phyloP scores from a whole-genome alignment of 2,113 vertebrate genomes.

The Nothocercus nigrocapillus region DNA sequence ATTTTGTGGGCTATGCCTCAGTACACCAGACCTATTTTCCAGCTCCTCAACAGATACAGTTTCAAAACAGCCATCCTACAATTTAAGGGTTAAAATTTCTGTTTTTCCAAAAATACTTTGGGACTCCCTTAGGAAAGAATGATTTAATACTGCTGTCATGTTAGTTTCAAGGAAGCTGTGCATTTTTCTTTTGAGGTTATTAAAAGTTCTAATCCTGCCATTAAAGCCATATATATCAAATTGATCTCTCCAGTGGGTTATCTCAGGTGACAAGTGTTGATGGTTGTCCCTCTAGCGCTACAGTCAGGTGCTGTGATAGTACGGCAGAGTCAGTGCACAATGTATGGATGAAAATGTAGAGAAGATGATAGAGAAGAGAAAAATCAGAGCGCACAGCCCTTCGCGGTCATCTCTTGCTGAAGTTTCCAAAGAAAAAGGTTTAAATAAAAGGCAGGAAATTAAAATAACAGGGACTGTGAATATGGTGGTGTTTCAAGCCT shows the following conservation, averaged over 20 bases:
- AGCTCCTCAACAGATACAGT: background rate
- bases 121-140: background rate
- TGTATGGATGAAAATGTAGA: background rate
- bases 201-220: background rate
- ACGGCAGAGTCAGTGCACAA: background rate
- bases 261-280: background rate
- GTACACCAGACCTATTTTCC: conserved; percentile 66
- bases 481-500: background rate
- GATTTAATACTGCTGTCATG: background rate
- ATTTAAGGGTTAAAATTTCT: background rate
- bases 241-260: background rate
- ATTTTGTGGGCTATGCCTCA: conserved; percentile 62
- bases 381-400: background rate
- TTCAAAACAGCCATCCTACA: background rate
- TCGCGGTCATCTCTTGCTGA: background rate
- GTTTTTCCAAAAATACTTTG: background rate
- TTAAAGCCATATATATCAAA: background rate
- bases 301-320: background rate
- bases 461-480: background rate
- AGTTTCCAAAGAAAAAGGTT: background rate
- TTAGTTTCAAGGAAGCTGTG: accelerated
- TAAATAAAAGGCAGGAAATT: background rate
- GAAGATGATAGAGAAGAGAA: background rate
- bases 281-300: background rate
- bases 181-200: background rate